Base-by-base conservation (phyloP, 2,888 invertebrate species). In the Tanypteryx hageni region DNA sequence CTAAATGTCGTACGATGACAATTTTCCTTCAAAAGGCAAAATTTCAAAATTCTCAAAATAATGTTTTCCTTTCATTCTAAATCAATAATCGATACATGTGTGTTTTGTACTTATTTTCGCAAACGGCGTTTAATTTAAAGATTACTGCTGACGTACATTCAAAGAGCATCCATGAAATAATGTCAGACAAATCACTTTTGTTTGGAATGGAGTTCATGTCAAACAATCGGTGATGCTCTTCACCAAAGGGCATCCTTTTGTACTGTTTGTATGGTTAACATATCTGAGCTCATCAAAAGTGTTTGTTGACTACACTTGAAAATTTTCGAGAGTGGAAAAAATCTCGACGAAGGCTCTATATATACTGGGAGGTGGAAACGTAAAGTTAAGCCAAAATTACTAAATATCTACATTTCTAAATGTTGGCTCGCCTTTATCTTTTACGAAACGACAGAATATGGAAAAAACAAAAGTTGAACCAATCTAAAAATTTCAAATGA, bases 261-360 rank as follows among this genome's bases (percentile, higher is more conserved):
- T 89, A 64, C 89, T 89, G 64, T 64, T 44, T 68, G 18, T 89
- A 89, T 89, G 89, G 89, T 89, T 64, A 89, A 89, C 64, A 27
- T 68, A 89, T 56, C 44, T 89, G 9, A 89, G 64, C 68, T 64
- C 64, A 76, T 68, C 68, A n/a, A 8, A 27, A 76, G 27, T 27
- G 76, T 18, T 76, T 22, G 22, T 76, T 27, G 76, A 76, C 18
- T 22, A 76, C 22, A 27, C 89, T 89, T 44, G 44, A 18, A 4
- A 44, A 27, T 61, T 89, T 86, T 44, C 13, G 13, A 89, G 64
- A 44, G n/a, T 14, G n/a, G 18, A 18, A 86, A 64, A 64, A 64
- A 7, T 13, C 44, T 16, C 61, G 3, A 44, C 64, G n/a, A 59
- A 31, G 44, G 44, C 64, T 83, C 56, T n/a, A 10, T 11, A 10